Evolutionary conservation across 2,113 vertebrate species (phyloP).

Genomic region (Equus przewalskii): DNA sequence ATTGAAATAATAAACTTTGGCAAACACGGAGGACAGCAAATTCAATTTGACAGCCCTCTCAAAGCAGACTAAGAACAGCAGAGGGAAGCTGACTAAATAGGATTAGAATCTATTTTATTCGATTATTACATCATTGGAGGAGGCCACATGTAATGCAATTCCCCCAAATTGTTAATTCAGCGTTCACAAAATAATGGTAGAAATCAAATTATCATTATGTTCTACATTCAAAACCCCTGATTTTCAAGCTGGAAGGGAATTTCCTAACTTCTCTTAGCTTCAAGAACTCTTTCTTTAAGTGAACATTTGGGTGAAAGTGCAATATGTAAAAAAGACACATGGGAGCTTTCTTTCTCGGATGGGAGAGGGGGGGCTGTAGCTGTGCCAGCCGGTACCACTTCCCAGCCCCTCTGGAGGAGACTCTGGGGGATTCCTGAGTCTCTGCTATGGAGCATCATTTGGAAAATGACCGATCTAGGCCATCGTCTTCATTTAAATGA

Average conservation of each 20-base stretch:
- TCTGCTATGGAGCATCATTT: not conserved
- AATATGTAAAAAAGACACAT: not conserved
- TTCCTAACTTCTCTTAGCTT: slow-evolving; percentile 44
- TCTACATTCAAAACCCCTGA: slow-evolving; percentile 71
- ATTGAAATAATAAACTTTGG: slow-evolving; percentile 84
- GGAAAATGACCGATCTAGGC: not conserved
- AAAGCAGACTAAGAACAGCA: slow-evolving; percentile 77
- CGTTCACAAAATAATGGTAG: slow-evolving; percentile 71
- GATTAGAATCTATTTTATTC: slow-evolving; percentile 80
- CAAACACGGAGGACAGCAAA: slow-evolving; percentile 81
- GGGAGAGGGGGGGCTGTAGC: not conserved
- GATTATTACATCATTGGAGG: slow-evolving; percentile 78
- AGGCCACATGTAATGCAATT: slow-evolving; percentile 72
- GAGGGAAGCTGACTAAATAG: slow-evolving; percentile 73
- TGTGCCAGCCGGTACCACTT: not conserved
- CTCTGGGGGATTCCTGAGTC: not conserved
- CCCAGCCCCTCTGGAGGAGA: not conserved
- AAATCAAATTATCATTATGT: slow-evolving; percentile 78
- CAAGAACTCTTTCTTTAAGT: not conserved
- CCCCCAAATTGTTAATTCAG: slow-evolving; percentile 74
- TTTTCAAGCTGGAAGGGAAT: slow-evolving; percentile 58
- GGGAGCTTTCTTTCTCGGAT: not conserved
- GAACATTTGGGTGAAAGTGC: not conserved
- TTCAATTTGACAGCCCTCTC: slow-evolving; percentile 80
- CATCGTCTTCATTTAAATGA: not conserved